Evolutionary conservation across 2,113 vertebrate genomes (phyloP).

Genomic region (Ifrita kowaldi): DNA sequence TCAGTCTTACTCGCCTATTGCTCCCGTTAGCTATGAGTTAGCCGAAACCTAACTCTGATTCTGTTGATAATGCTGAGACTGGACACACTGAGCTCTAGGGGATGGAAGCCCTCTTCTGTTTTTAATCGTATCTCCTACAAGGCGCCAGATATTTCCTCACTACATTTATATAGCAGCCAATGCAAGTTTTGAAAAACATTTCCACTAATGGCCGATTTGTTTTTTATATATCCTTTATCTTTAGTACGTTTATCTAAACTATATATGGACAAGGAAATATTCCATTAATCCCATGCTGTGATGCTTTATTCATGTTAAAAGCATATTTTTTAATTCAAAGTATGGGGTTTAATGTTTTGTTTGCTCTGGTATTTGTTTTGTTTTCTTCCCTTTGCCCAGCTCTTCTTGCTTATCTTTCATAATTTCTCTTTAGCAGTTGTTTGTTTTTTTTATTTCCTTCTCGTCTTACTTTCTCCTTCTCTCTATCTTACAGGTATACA

Average conservation of each 20-base stretch:
- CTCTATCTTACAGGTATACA: conserved; percentile 39
- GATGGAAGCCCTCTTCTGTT: conserved; percentile 37
- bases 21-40: neutral
- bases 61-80: conserved; percentile 11
- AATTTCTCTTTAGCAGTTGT: neutral
- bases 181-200: conserved; percentile 64
- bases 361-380: neutral
- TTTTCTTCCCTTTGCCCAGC: neutral
- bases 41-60: conserved; percentile 37
- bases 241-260: neutral
- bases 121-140: conserved; percentile 47
- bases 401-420: neutral
- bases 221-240: neutral
- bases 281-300: neutral
- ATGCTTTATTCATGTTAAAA: neutral
- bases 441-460: neutral
- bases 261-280: neutral
- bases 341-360: neutral
- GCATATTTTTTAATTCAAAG: neutral
- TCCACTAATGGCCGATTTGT: neutral
- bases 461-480: conserved; percentile 2
- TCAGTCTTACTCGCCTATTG: neutral
- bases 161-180: conserved; percentile 65
- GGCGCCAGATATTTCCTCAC: conserved; percentile 68
- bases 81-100: conserved; percentile 51